Conservation (phyloP, 2,113 vertebrate species). For the Tragelaphus imberbis region DNA sequence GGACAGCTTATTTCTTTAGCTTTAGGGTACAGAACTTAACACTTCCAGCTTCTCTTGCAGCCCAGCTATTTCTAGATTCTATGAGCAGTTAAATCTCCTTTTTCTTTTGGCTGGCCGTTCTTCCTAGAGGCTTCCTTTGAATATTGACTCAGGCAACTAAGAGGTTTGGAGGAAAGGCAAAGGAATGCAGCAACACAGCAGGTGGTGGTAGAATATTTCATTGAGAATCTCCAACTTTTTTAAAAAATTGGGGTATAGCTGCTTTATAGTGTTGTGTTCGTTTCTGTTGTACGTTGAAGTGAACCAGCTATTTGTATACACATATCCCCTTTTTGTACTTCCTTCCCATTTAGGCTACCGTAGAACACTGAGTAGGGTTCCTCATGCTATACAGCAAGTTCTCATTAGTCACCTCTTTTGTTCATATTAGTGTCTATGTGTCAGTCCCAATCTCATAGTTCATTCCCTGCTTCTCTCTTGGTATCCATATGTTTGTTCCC, state of each 20-base stretch:
- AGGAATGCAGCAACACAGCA: fast-evolving
- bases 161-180: neutral
- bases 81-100: too few species aligned
- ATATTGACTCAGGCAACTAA: neutral
- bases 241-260: neutral
- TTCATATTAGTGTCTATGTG: neutral
- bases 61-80: neutral
- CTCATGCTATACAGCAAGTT: neutral
- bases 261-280: neutral
- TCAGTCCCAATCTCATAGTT: neutral
- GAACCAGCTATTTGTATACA: neutral
- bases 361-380: neutral
- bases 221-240: neutral
- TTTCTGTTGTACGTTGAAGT: neutral
- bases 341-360: neutral
- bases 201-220: neutral
- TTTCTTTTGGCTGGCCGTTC: neutral
- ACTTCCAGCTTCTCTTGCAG: neutral
- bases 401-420: neutral
- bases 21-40: neutral
- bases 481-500: neutral
- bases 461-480: neutral
- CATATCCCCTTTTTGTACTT: neutral
- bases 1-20: neutral
- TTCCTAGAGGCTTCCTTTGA: neutral